phyloP scores from a whole-genome alignment of 2,888 invertebrate species.

The Anthoptus insignis region DNA sequence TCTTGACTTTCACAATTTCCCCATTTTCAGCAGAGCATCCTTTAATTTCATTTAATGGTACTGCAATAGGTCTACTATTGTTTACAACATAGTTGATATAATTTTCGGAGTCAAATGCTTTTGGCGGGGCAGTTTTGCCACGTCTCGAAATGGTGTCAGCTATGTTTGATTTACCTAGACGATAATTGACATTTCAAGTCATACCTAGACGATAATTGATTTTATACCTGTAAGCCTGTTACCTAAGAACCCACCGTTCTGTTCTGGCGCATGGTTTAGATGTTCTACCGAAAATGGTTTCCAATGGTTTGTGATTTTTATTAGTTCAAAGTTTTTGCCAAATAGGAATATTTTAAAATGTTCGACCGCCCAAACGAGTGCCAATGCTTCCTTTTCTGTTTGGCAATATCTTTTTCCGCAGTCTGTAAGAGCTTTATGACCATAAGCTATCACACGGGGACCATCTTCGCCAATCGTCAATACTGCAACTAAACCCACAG shows the following conservation, averaged over 20 bases:
- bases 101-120: too few species aligned
- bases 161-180: constrained; percentile 52
- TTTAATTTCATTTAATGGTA: constrained; percentile 3
- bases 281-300: constrained; percentile 51
- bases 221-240: constrained; percentile 54
- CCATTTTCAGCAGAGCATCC: background rate
- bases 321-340: constrained; percentile 52
- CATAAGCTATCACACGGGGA: constrained; percentile 53
- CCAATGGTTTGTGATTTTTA: constrained; percentile 60
- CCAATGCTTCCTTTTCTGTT: constrained; percentile 54
- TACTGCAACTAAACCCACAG: constrained; percentile 47
- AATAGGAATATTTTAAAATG: constrained; percentile 47
- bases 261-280: constrained; percentile 59
- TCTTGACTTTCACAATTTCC: constrained; percentile 2
- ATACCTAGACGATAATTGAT: constrained; percentile 53
- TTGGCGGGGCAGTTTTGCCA: constrained; percentile 4
- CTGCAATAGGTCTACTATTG: background rate
- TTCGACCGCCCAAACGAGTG: constrained; percentile 52
- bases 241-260: constrained; percentile 57
- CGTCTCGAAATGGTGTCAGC: constrained; percentile 52
- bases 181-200: too few species aligned
- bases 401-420: constrained; percentile 52
- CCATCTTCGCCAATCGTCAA: constrained; percentile 39
- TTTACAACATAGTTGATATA: background rate
- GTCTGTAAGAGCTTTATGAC: constrained; percentile 49